Conservation (phyloP, 2,797 vertebrate species). For the Tadarida brasiliensis region DNA sequence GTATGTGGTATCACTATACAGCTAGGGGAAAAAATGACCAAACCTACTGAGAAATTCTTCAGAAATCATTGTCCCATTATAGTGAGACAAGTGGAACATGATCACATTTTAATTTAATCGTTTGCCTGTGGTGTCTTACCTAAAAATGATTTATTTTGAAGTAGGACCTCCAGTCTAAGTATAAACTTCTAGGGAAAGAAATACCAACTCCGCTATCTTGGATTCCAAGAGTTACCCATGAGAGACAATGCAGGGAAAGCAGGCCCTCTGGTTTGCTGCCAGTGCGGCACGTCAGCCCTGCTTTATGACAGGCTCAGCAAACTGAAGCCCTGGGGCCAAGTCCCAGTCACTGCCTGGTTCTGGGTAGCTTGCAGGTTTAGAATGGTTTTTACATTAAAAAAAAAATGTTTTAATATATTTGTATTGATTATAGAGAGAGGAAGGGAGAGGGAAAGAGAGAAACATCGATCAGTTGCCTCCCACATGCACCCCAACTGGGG, state of each 20-base stretch:
- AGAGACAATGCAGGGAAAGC: fast-evolving
- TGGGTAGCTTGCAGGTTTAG: background rate
- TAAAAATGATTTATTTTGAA: conserved; percentile 29
- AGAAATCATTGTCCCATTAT: background rate
- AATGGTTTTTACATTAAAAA: background rate
- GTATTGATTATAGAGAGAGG: too few species aligned
- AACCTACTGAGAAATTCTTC: background rate
- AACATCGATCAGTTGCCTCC: too few species aligned
- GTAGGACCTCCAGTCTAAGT: background rate
- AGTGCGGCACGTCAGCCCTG: fast-evolving
- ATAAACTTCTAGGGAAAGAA: background rate
- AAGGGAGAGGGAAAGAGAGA: too few species aligned
- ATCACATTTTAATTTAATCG: background rate
- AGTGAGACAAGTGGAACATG: fast-evolving
- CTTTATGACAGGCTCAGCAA: too few species aligned
- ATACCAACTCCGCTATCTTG: background rate
- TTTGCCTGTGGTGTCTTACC: background rate
- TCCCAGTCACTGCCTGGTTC: background rate
- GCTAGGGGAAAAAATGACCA: background rate
- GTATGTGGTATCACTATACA: background rate
- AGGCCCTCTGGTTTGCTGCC: background rate
- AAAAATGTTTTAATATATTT: too few species aligned
- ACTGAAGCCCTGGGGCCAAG: background rate
- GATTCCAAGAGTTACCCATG: fast-evolving
- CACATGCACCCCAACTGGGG: too few species aligned